Conservation (phyloP, 2,113 vertebrate species). For the Chionis minor region DNA sequence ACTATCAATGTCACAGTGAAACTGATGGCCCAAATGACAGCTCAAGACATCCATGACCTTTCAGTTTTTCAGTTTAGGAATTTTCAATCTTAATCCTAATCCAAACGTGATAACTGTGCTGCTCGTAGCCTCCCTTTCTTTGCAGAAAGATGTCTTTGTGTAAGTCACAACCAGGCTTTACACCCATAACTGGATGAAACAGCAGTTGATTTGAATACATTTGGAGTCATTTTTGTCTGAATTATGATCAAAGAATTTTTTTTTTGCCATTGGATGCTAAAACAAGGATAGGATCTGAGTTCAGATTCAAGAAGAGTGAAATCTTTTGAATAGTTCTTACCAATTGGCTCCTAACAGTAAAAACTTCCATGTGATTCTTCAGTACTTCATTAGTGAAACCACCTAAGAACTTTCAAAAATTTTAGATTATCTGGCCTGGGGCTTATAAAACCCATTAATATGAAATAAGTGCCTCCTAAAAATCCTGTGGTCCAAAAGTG, state of each 20-base stretch:
- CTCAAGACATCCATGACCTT: background rate
- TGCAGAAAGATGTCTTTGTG: fast-evolving
- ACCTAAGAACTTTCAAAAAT: background rate
- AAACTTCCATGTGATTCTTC: background rate
- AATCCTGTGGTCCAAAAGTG: background rate
- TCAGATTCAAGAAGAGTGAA: background rate
- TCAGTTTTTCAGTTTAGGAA: fast-evolving
- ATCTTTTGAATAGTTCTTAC: background rate
- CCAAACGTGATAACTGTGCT: background rate
- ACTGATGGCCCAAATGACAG: background rate
- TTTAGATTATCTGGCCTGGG: background rate
- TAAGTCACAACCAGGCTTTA: background rate
- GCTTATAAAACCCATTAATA: background rate
- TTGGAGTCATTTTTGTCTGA: background rate
- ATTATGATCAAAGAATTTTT: background rate
- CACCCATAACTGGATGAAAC: background rate
- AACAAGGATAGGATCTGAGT: background rate
- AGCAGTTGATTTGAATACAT: background rate
- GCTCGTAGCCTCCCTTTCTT: fast-evolving
- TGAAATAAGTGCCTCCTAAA: background rate
- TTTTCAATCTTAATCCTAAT: background rate
- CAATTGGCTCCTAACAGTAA: background rate
- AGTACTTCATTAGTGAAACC: background rate
- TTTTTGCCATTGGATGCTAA: background rate
- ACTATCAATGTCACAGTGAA: too few relatives aligned